phyloP scores from a whole-genome alignment of 1,140 invertebrate species.

The Pachypsylla venusta region DNA sequence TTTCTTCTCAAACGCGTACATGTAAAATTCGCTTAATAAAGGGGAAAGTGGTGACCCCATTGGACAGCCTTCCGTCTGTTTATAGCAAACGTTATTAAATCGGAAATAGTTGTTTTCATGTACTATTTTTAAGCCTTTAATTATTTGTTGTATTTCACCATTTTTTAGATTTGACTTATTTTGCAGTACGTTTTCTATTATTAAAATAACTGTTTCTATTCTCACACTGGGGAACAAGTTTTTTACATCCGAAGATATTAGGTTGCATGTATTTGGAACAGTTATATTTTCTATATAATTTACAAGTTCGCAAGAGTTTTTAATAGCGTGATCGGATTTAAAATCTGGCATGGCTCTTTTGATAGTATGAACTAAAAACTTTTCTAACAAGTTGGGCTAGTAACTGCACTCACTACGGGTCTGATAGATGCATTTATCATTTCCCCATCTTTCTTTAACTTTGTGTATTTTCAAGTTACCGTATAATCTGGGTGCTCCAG shows the following conservation, averaged over 20 bases:
- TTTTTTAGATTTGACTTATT: not conserved
- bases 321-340: not conserved
- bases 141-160: not conserved
- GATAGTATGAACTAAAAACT: not conserved
- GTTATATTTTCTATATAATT: not conserved
- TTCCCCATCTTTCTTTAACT: not conserved
- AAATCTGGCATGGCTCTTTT: not conserved
- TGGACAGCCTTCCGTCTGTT: too few species aligned
- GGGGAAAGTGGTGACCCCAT: too few species aligned
- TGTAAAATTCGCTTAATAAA: not conserved
- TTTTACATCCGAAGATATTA: not conserved
- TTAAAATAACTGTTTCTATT: not conserved
- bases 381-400: not conserved
- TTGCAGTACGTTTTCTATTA: not conserved
- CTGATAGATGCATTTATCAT: not conserved
- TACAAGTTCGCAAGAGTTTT: not conserved
- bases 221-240: not conserved
- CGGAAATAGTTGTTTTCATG: not conserved
- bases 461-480: not conserved
- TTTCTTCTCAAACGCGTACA: not conserved
- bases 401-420: not conserved
- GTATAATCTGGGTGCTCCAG: not conserved
- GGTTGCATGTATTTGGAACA: not conserved
- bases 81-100: not conserved
- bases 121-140: not conserved